Base-by-base conservation (phyloP, 2,888 invertebrate genomes). In the Sarcophaga carnaria region DNA sequence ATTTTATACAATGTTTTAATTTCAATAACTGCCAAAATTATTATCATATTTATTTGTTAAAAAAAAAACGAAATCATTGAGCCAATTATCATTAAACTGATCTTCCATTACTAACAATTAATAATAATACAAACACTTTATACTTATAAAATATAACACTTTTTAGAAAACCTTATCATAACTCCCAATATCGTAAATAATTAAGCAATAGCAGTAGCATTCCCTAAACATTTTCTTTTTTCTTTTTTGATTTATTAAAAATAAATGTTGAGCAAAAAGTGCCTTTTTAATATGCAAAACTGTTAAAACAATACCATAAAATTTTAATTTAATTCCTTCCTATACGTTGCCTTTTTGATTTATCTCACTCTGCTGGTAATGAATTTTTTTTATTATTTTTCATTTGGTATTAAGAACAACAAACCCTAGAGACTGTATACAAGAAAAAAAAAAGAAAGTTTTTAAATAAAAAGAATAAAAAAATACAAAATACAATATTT, bases 241-340 rank as follows among this genome's bases (percentile, higher is more conserved):
- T 54, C 17, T 54, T 14, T 17, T 54, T 54, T 54, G 4, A 14
- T 54, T 54, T 54, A 5, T 54, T 54, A 54, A 54, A 12, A 54
- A 54, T 37, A 37, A 37, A 37, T 37, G 60, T 78, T 78, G 12
- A 54, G 80, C 79, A 85, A 77, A 80, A 87, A 77, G 87, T 87
- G 87, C 87, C 85, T 87, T 85, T 82, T 87, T 77, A 54, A 85
- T 82, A 80, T 70, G 82, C 83, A 78, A 83, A 83, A 6, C 64
- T 14, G 17, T 54, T 60, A 59, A 20, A 75, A 82, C 37, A 37
- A 37, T 37, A 59, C 49, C 17, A 75, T 60, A 78, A 71, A 75
- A 86, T 82, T 72, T 22, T 10, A 37, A 60, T 54, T 66, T 71
- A 20, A n/a, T 74, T 80, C 69, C 77, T 74, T 80, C 69, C 77